phyloP scores from a whole-genome alignment of 2,888 invertebrate genomes.

The Spisula solida region DNA sequence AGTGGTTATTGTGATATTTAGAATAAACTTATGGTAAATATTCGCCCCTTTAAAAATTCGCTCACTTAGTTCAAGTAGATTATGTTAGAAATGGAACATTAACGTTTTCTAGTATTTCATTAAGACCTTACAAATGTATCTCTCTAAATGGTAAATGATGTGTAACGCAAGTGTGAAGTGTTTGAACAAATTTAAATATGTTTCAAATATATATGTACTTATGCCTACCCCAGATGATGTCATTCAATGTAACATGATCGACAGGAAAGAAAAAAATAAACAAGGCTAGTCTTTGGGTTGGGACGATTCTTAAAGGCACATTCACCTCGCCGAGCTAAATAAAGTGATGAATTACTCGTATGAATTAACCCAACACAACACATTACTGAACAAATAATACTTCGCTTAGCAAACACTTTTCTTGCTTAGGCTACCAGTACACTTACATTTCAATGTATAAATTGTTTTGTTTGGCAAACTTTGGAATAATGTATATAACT shows the following conservation, averaged over 20 bases:
- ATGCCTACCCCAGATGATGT: background rate
- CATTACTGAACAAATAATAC: background rate
- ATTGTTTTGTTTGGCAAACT: background rate
- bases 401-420: background rate
- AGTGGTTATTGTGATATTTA: background rate
- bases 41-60: background rate
- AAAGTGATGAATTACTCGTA: no score
- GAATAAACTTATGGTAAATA: background rate
- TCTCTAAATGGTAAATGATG: background rate
- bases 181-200: background rate
- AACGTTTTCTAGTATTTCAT: background rate
- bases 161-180: background rate
- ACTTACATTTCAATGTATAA: background rate
- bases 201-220: background rate
- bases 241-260: background rate
- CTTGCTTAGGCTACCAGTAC: background rate
- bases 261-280: background rate
- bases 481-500: background rate
- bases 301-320: background rate
- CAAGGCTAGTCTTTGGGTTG: background rate
- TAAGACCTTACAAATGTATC: background rate
- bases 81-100: background rate
- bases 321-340: background rate
- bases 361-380: background rate
- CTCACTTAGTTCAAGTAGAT: constrained; percentile 14